phyloP scores from a whole-genome alignment of 2,888 invertebrate genomes.

The Unio pictorum region DNA sequence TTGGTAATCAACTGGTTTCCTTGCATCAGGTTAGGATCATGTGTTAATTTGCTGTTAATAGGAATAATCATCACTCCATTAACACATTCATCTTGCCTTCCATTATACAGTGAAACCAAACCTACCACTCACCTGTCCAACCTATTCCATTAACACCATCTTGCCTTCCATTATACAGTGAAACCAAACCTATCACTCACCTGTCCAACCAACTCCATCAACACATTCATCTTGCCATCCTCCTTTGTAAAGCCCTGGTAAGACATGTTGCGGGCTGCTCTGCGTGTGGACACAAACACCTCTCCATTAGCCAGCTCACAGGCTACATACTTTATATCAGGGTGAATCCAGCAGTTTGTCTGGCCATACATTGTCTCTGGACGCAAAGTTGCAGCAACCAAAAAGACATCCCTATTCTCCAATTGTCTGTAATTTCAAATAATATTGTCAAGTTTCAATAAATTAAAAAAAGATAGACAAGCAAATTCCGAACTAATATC shows the following conservation, averaged over 20 bases:
- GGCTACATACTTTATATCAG: slow-evolving; percentile 93
- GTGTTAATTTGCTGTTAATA: no score
- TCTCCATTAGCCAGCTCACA: slow-evolving; percentile 80
- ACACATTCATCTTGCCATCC: slow-evolving; percentile 84
- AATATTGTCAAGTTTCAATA: neutral
- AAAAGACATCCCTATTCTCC: slow-evolving; percentile 75
- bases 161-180: neutral
- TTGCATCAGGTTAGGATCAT: no score
- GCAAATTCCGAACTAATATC: neutral
- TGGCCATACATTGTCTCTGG: slow-evolving; percentile 99
- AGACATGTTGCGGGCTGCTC: slow-evolving; percentile 95
- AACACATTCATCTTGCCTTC: no score
- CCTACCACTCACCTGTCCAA: neutral
- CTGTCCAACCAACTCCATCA: slow-evolving; percentile 74
- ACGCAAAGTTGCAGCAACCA: slow-evolving; percentile 97
- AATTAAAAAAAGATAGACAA: no score
- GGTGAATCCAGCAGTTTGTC: slow-evolving; percentile 98
- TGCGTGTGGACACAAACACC: slow-evolving; percentile 86
- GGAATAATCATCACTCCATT: no score
- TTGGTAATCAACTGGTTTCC: no score
- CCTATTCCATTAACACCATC: neutral
- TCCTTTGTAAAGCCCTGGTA: slow-evolving; percentile 90
- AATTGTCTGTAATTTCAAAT: slow-evolving; percentile 26
- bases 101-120: no score
- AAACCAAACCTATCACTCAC: slow-evolving; percentile 32